These are phyloP conservation scores for Pilophorus perplexus DNA, from an alignment of 2,888 invertebrate genomes.

Conservation along the genomic window DNA sequence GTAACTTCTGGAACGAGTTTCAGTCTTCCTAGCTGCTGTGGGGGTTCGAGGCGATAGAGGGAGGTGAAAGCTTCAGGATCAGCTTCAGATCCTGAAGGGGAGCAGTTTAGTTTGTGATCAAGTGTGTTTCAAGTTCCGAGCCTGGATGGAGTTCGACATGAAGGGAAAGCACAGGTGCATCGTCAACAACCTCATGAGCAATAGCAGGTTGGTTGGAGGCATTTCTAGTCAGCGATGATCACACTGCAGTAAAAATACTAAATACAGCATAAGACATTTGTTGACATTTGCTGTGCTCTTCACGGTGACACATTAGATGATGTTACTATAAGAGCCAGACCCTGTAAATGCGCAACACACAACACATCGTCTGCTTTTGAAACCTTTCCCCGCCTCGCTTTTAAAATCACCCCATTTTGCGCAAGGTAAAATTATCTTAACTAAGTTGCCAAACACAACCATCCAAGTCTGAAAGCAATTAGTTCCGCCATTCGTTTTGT, in stretches of 20 bases:
- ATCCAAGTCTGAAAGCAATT: background rate
- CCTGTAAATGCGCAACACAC: too few relatives aligned
- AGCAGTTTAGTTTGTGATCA: conserved; percentile 15
- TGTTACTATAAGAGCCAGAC: too few relatives aligned
- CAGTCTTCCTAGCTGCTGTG: background rate
- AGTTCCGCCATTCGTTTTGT: conserved; percentile 9
- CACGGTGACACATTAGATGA: too few relatives aligned
- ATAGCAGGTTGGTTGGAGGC: conserved; percentile 23
- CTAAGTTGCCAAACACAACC: too few relatives aligned
- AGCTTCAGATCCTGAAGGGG: background rate
- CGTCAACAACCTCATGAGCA: conserved; percentile 21
- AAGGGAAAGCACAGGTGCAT: conserved; percentile 33
- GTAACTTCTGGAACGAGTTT: conserved; percentile 20
- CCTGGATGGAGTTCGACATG: conserved; percentile 9
- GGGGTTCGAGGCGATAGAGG: conserved; percentile 7
- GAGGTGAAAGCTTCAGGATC: conserved; percentile 7
- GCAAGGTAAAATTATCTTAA: too few relatives aligned
- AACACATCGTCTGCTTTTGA: too few relatives aligned
- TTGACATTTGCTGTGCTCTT: too few relatives aligned
- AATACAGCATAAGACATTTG: too few relatives aligned
- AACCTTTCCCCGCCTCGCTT: too few relatives aligned
- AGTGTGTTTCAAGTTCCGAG: conserved; percentile 11
- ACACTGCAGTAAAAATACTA: too few relatives aligned
- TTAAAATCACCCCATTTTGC: too few relatives aligned
- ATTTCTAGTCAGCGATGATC: too few relatives aligned